These are phyloP conservation scores for Gymnarchus niloticus DNA, from an alignment of 2,113 vertebrate species.

Conservation along the genomic window DNA sequence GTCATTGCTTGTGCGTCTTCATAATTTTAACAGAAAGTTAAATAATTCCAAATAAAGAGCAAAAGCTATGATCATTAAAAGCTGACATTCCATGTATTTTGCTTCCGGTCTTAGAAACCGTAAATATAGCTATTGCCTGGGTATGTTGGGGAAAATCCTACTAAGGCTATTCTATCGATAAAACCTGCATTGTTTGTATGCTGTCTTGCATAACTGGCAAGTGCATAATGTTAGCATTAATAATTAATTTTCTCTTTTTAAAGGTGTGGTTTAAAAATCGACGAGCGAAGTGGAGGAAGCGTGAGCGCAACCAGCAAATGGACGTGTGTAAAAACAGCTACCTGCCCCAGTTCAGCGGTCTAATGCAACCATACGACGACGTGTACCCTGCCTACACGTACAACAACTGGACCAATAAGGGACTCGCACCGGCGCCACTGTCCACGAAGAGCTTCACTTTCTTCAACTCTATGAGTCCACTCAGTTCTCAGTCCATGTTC, in stretches of 20 bases:
- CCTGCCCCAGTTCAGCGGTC: slow-evolving; percentile 94
- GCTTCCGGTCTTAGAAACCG: too few species aligned
- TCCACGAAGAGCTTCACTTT: slow-evolving; percentile 97
- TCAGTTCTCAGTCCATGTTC: slow-evolving; percentile 94
- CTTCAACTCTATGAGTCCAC: slow-evolving; percentile 96
- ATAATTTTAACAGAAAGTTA: too few species aligned
- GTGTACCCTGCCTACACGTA: slow-evolving; percentile 94
- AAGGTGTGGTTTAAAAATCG: slow-evolving; percentile 99
- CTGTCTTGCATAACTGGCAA: too few species aligned
- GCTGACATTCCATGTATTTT: too few species aligned
- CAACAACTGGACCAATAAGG: slow-evolving; percentile 98
- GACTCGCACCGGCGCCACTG: slow-evolving; percentile 80
- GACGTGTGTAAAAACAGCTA: slow-evolving; percentile 97
- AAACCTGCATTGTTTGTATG: neutral
- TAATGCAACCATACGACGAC: slow-evolving; percentile 97
- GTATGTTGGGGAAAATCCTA: too few species aligned
- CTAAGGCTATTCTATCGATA: too few species aligned
- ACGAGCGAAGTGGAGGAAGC: slow-evolving; percentile 95
- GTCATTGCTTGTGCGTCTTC: too few species aligned
- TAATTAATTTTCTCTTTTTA: neutral
- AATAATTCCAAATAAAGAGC: too few species aligned
- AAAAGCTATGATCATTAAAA: too few species aligned
- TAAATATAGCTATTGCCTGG: too few species aligned
- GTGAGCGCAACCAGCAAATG: slow-evolving; percentile 97
- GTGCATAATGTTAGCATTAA: neutral